phyloP scores from a whole-genome alignment of 1,140 invertebrate genomes.

The Trinorchestia longiramus region DNA sequence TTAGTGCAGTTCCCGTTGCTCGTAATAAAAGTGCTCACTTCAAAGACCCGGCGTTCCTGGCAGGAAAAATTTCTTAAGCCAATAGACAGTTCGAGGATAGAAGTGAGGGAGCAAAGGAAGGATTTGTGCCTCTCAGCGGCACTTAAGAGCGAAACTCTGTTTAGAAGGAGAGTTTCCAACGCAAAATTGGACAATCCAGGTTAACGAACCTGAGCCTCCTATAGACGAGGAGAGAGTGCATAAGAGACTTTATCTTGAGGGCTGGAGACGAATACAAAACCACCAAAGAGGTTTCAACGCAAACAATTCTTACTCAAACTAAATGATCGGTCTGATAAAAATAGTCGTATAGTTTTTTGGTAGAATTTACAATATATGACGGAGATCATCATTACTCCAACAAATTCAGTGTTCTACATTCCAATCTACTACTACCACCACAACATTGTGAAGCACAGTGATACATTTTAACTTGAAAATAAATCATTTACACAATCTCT shows the following conservation, averaged over 20 bases:
- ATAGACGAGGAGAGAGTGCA: not conserved
- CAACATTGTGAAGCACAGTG: not conserved
- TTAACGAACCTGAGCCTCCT: not conserved
- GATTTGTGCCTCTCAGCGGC: not conserved
- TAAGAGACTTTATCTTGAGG: not conserved
- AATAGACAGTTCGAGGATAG: constrained; percentile 35
- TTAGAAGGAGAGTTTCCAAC: not conserved
- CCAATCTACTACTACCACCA: not conserved
- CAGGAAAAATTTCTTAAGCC: constrained; percentile 31
- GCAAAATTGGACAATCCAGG: constrained; percentile 6
- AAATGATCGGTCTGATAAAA: not conserved
- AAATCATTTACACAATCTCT: too few relatives aligned
- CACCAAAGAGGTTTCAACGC: not conserved
- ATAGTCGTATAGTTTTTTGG: not conserved
- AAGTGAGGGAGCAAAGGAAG: constrained; percentile 23
- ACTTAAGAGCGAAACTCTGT: constrained; percentile 25
- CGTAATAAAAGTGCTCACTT: constrained; percentile 11
- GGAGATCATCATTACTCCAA: not conserved
- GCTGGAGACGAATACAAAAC: not conserved
- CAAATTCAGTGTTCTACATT: not conserved
- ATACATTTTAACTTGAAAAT: not conserved
- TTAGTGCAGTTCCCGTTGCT: constrained; percentile 37
- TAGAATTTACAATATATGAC: not conserved
- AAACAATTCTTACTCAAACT: not conserved
- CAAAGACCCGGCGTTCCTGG: not conserved